Evolutionary conservation across 2,113 vertebrate species (phyloP).

Genomic region (Hippocampus comes): DNA sequence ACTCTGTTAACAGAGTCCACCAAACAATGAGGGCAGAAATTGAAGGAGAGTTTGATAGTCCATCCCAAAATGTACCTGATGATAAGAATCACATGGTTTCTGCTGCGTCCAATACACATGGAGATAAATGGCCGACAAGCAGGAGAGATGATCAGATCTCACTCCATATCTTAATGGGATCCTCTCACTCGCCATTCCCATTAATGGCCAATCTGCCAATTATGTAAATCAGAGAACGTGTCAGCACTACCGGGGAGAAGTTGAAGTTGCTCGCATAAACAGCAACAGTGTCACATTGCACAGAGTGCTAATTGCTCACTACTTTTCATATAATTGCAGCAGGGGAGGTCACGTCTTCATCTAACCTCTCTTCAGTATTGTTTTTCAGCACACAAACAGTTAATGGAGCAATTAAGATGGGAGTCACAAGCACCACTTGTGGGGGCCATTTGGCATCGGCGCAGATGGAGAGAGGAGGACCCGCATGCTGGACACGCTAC

Average conservation of each 20-base stretch:
- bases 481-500: slow-evolving; percentile 18
- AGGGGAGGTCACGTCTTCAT: slow-evolving; percentile 60
- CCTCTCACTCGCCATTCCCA: slow-evolving; percentile 64
- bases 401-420: slow-evolving; percentile 70
- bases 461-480: slow-evolving; percentile 28
- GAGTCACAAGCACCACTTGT: slow-evolving; percentile 55
- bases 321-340: slow-evolving; percentile 72
- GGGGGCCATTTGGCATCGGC: slow-evolving; percentile 49
- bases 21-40: slow-evolving; percentile 15
- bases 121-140: slow-evolving; percentile 59
- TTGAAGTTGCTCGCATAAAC: slow-evolving; percentile 69
- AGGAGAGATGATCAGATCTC: slow-evolving; percentile 66
- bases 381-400: slow-evolving; percentile 71
- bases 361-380: slow-evolving; percentile 69
- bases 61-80: slow-evolving; percentile 24
- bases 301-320: slow-evolving; percentile 72
- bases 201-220: slow-evolving; percentile 73
- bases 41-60: slow-evolving; percentile 41
- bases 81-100: slow-evolving; percentile 58
- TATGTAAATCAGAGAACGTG: slow-evolving; percentile 69
- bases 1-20: slow-evolving; percentile 16
- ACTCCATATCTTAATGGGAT: slow-evolving; percentile 74
- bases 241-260: slow-evolving; percentile 59
- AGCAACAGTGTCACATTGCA: slow-evolving; percentile 69
- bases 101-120: slow-evolving; percentile 38